A percentile compares a stretch with the other conserved stretches of the same genome.
These are phyloP conservation scores for Drosophila dives DNA, from an alignment of 2,888 invertebrate species.

Conservation along the genomic window DNA sequence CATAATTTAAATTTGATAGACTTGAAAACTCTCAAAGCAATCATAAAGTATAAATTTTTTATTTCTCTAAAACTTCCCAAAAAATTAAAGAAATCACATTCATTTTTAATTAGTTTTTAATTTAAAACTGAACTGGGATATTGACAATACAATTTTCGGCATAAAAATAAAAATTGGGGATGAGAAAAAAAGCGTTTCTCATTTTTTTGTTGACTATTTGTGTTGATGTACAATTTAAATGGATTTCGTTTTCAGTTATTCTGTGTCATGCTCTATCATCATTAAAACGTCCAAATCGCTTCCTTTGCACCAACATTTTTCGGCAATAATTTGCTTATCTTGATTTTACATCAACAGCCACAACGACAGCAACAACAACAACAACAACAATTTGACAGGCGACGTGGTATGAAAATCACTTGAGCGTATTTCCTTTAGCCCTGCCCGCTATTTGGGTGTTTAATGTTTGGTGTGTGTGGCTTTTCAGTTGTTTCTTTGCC, in stretches of 20 bases:
- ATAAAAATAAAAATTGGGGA: background rate
- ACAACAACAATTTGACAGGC: conserved; percentile 37
- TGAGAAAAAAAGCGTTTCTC: conserved; percentile 5
- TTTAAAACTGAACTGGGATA: background rate
- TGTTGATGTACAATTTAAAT: conserved; percentile 59
- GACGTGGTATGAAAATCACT: conserved; percentile 71
- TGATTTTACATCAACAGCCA: conserved; percentile 71
- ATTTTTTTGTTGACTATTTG: conserved; percentile 8
- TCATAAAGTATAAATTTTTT: background rate
- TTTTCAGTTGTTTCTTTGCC: conserved; percentile 50
- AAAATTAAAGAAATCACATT: no score
- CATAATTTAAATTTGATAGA: background rate
- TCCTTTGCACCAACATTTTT: conserved; percentile 72
- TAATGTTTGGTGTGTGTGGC: conserved; percentile 57
- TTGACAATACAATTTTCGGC: background rate
- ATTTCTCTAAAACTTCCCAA: background rate
- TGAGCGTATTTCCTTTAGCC: conserved; percentile 79
- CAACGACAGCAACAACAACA: conserved; percentile 45
- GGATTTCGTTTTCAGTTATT: conserved; percentile 70
- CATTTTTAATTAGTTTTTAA: background rate
- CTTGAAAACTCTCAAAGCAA: background rate
- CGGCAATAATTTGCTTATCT: conserved; percentile 80
- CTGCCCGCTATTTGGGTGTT: conserved; percentile 47
- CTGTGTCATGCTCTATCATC: conserved; percentile 80
- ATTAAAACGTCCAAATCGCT: conserved; percentile 78